Percentiles rank a stretch among this genome's conserved stretches.
Conservation (phyloP, 2,888 invertebrate genomes). For the Exephanes ischioxanthus region DNA sequence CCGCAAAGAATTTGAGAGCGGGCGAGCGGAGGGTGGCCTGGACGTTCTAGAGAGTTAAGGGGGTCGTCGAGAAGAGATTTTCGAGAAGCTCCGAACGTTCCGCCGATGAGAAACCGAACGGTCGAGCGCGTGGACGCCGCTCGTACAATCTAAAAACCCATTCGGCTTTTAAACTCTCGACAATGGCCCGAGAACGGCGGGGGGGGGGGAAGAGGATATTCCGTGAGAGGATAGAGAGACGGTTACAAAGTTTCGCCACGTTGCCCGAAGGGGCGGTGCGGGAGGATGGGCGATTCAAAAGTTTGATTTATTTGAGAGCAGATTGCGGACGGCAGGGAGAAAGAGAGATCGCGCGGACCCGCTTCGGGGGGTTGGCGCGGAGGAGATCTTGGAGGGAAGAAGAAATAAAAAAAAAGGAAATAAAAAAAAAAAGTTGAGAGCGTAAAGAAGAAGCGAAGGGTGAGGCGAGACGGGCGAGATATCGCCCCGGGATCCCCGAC, state of each 20-base stretch:
- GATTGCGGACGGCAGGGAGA: slow-evolving; percentile 80
- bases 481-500: slow-evolving; percentile 75
- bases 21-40: slow-evolving; percentile 54
- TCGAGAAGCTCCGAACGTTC: slow-evolving; percentile 48
- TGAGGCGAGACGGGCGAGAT: slow-evolving; percentile 65
- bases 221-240: slow-evolving; percentile 49
- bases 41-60: slow-evolving; percentile 36
- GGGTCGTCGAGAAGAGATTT: slow-evolving; percentile 38
- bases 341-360: slow-evolving; percentile 54
- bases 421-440: slow-evolving; percentile 59
- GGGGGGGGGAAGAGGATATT: slow-evolving; percentile 64
- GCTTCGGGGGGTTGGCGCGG: slow-evolving; percentile 30
- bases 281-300: slow-evolving; percentile 80
- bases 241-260: slow-evolving; percentile 79
- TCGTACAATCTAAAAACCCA: slow-evolving; percentile 84
- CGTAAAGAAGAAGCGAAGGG: slow-evolving; percentile 59
- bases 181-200: slow-evolving; percentile 74
- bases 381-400: slow-evolving; percentile 17
- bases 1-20: slow-evolving; percentile 77
- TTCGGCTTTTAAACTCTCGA: slow-evolving; percentile 84
- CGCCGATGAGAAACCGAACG: slow-evolving; percentile 82
- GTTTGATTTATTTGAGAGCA: slow-evolving; percentile 84
- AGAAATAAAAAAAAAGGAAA: slow-evolving; percentile 56
- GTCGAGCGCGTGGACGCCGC: slow-evolving; percentile 64
- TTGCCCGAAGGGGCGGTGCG: slow-evolving; percentile 67